These are phyloP conservation scores for Pelecanus crispus DNA, from an alignment of 2,113 vertebrate genomes.

Conservation along the genomic window DNA sequence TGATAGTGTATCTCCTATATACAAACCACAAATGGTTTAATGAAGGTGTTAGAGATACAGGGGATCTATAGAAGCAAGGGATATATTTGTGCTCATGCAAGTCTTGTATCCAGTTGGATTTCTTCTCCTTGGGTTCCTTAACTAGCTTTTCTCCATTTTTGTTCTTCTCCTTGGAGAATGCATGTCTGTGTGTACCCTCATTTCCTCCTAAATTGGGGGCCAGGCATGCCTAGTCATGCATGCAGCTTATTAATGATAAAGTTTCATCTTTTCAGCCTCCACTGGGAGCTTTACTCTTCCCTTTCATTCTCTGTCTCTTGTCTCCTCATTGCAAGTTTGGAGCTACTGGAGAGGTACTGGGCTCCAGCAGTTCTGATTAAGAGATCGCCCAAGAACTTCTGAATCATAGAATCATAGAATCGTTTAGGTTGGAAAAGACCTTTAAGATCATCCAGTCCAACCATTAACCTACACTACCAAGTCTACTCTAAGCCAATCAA, in stretches of 20 bases:
- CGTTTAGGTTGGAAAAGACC: too few species aligned
- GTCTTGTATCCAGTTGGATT: not conserved
- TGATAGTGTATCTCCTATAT: not conserved
- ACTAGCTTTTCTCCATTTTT: accelerated
- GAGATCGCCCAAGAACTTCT: not conserved
- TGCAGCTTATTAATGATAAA: not conserved
- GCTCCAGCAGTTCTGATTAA: not conserved
- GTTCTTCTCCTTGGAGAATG: not conserved
- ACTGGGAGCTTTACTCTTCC: not conserved
- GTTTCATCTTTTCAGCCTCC: not conserved
- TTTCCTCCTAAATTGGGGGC: not conserved
- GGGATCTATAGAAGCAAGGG: not conserved
- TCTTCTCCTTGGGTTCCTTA: not conserved
- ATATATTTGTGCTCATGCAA: not conserved
- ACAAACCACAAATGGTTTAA: not conserved
- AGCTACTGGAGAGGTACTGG: not conserved
- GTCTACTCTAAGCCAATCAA: too few species aligned
- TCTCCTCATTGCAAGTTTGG: not conserved
- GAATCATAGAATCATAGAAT: too few species aligned
- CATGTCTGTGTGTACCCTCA: accelerated
- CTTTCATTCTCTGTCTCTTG: not conserved
- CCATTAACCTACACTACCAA: too few species aligned
- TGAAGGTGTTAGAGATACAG: not conserved
- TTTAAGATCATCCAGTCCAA: too few species aligned
- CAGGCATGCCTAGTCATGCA: not conserved